Base-by-base conservation (phyloP, 2,888 invertebrate species). In the Emesis furor region DNA sequence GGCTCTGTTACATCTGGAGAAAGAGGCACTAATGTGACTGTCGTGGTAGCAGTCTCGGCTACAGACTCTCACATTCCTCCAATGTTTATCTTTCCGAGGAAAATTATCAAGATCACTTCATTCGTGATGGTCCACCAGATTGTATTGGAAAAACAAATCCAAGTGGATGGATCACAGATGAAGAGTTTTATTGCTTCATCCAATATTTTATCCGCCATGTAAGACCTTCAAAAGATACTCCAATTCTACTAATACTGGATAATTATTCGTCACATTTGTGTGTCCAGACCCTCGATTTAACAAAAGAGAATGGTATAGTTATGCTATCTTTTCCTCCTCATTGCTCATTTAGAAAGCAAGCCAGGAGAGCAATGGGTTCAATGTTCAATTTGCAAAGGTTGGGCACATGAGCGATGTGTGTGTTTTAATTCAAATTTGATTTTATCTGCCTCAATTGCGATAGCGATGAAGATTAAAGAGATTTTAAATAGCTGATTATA, bases 121-220 rank as follows among this genome's bases (percentile, higher is more conserved):
- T 71, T 71, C 42, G 71, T 71, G 71, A 71, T 71, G 24, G 24
- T 73, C 59, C 59, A 73, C 73, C 73, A 73, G 73, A 73, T 32
- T 32, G 73, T 73, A 5, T 73, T 73, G 51, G 59, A 73, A 51
- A 73, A 55, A 59, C 59, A 51, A 73, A 73, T 30, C 59, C 73
- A 55, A 73, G 73, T 55, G 73, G 73, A 24, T 73, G 73, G 73
- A 62, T 62, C 62, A 62, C 62, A 62, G 62, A 62, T 62, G 42
- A 73, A 73, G 73, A 73, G 37, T 73, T 73, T 73, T 73, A 42
- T 46, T 46, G 73, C 42, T 73, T 73, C 73, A 42, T 73, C 39
- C 73, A 73, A 73, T 42, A 73, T 73, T 73, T 73, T 73, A 73
- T 51, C 46, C 73, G 46, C 39, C 73, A 73, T 73, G 46, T 73